Base-by-base conservation (phyloP, 92 coral and sea anemone species). In the Isaurus tuberculatus region DNA sequence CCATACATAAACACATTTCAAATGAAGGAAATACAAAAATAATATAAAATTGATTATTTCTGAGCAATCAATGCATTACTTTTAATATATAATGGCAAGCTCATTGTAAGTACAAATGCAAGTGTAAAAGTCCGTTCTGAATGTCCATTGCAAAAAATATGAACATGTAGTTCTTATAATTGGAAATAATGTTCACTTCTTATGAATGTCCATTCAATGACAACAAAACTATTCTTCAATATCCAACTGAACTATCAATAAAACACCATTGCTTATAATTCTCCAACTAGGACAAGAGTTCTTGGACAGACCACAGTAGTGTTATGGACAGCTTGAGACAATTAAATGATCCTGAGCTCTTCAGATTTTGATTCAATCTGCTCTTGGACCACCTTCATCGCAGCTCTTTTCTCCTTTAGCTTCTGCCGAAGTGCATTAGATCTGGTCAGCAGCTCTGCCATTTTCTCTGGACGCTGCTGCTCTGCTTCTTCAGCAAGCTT, bases 341-440 rank as follows among this genome's bases (percentile, higher is more conserved):
- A 17, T 68, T 42, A 68, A 68, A 33, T 68, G 73, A 68, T 36
- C 73, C 73, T 68, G 48, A 68, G 73, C 73, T 68, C 73, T 68
- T 68, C 73, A 68, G 73, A 68, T 68, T 34, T 68, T 68, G 73
- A 68, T 68, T 68, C 73, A 68, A 68, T 68, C 73, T 68, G 73
- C 73, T 68, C 73, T 33, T 68, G 73, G 49, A 68, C 73, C 49
- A 68, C 51, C 49, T 31, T 67, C 42, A 67, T 67, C 46, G 26
- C 72, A 49, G 58, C 58, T 49, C 58, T 49, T 49, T 49, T 49
- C 58, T 15, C 58, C 58, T 49, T 65, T 65, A 65, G 42, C 70
- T 65, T 65, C 70, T 65, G 70, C 70, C 70, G 70, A 32, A 65
- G 33, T 65, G 34, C 70, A 65, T 65, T 65, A 20, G 70, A 65